Conservation (phyloP, 2,888 invertebrate genomes). For the Eupeodes luniger region DNA sequence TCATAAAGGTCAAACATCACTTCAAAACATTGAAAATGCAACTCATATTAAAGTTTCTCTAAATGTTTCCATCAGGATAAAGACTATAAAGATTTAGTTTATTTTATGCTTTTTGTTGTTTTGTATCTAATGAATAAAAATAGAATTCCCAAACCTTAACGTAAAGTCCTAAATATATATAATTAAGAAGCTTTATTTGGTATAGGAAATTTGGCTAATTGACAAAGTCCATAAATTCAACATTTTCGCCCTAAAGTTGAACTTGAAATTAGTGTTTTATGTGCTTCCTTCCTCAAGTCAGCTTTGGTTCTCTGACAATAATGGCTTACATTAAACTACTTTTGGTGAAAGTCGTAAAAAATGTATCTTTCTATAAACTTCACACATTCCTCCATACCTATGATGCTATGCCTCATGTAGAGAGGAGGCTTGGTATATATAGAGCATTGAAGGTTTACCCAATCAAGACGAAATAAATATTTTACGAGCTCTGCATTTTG, state of each 20-base stretch:
- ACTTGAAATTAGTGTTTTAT: slow-evolving; percentile 41
- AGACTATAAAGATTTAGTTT: slow-evolving; percentile 49
- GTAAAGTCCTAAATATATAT: slow-evolving; percentile 9
- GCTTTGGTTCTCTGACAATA: neutral
- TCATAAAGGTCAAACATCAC: slow-evolving; percentile 32
- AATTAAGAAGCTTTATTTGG: slow-evolving; percentile 38
- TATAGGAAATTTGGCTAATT: slow-evolving; percentile 58
- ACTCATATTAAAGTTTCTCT: slow-evolving; percentile 14
- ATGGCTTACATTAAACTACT: slow-evolving; percentile 8
- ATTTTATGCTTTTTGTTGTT: slow-evolving; percentile 49
- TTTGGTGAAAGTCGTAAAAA: slow-evolving; percentile 46
- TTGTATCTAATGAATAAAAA: slow-evolving; percentile 51
- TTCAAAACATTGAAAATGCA: slow-evolving; percentile 55
- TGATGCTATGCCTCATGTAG: too few species aligned
- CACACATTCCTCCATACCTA: too few species aligned
- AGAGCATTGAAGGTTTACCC: slow-evolving; percentile 25
- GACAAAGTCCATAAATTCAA: slow-evolving; percentile 66
- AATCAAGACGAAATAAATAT: slow-evolving; percentile 62
- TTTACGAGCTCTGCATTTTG: slow-evolving; percentile 58
- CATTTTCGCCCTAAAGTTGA: slow-evolving; percentile 2
- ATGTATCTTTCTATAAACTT: slow-evolving; percentile 23
- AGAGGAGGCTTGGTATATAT: neutral
- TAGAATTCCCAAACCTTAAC: neutral
- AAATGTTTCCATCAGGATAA: neutral
- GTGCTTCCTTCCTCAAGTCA: slow-evolving; percentile 2